Conservation (phyloP, 2,888 invertebrate genomes). For the Charanyca ferruginea region DNA sequence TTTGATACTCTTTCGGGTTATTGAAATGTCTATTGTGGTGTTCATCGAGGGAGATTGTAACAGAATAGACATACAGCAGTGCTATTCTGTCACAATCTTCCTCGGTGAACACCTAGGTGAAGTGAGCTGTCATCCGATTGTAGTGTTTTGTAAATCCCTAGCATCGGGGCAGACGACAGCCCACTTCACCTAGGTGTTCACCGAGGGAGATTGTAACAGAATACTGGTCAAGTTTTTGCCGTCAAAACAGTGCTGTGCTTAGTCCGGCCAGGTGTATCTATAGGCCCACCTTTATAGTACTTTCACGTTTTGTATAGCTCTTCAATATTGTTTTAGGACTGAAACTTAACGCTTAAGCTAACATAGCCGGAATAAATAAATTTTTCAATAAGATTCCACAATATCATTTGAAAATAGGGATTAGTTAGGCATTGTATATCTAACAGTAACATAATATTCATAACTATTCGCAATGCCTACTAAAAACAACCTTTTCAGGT, state of each 20-base stretch:
- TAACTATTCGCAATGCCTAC: not conserved
- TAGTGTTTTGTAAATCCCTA: too few species aligned
- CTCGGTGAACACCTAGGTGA: too few species aligned
- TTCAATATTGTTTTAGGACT: slow-evolving; percentile 60
- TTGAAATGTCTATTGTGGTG: too few species aligned
- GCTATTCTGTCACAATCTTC: too few species aligned
- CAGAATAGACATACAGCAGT: too few species aligned
- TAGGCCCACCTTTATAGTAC: not conserved
- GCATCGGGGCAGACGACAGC: too few species aligned
- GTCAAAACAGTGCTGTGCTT: not conserved
- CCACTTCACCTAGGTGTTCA: too few species aligned
- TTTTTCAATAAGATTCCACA: slow-evolving; percentile 23
- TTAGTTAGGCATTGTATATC: not conserved
- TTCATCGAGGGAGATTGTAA: too few species aligned
- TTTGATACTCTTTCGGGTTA: too few species aligned
- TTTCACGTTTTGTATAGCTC: not conserved
- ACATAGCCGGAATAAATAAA: slow-evolving; percentile 18
- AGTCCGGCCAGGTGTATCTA: not conserved
- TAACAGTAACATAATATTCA: slow-evolving; percentile 11
- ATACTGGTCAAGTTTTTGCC: not conserved
- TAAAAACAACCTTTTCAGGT: too few species aligned
- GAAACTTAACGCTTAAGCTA: slow-evolving; percentile 36
- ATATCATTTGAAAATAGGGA: slow-evolving; percentile 23
- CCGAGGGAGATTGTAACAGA: too few species aligned
- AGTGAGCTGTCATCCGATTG: too few species aligned